A percentile compares a stretch with the other conserved stretches of the same genome.
Conservation (phyloP, 2,113 vertebrate genomes). For the Pterocles gutturalis region DNA sequence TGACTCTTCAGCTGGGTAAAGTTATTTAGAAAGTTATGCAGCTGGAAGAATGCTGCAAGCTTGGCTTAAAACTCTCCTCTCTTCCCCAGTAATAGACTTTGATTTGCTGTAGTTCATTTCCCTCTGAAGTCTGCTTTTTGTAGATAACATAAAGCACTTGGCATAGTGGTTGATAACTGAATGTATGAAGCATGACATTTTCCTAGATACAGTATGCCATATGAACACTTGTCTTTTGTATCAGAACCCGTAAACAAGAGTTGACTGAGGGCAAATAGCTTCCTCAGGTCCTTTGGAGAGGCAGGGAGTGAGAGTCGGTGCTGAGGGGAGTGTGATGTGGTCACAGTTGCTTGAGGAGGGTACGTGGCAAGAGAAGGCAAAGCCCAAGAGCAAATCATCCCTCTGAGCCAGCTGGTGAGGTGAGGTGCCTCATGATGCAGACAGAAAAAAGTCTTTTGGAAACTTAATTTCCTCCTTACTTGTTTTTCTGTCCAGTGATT, state of each 20-base stretch:
- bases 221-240: constrained; percentile 71
- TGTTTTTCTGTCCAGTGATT: constrained; percentile 30
- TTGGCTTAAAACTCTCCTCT: constrained; percentile 40
- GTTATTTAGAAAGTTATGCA: constrained; percentile 60
- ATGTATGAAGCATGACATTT: constrained; percentile 76
- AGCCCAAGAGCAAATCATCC: constrained; percentile 4
- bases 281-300: constrained; percentile 5
- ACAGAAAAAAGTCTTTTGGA: constrained; percentile 9
- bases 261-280: constrained; percentile 58
- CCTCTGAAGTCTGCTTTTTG: constrained; percentile 76
- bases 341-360: background rate
- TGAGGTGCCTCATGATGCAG: background rate
- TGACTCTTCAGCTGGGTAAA: constrained; percentile 32
- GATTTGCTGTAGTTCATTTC: constrained; percentile 74
- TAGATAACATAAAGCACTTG: constrained; percentile 78
- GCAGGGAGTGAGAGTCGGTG: background rate
- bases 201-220: constrained; percentile 66
- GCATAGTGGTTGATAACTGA: constrained; percentile 74
- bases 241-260: constrained; percentile 58
- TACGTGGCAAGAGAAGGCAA: background rate
- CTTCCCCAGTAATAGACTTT: constrained; percentile 71
- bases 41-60: constrained; percentile 52
- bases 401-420: background rate
- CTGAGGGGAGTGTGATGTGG: background rate
- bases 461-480: constrained; percentile 41